phyloP scores from a whole-genome alignment of 2,797 vertebrate genomes.

The Saxicola maurus region DNA sequence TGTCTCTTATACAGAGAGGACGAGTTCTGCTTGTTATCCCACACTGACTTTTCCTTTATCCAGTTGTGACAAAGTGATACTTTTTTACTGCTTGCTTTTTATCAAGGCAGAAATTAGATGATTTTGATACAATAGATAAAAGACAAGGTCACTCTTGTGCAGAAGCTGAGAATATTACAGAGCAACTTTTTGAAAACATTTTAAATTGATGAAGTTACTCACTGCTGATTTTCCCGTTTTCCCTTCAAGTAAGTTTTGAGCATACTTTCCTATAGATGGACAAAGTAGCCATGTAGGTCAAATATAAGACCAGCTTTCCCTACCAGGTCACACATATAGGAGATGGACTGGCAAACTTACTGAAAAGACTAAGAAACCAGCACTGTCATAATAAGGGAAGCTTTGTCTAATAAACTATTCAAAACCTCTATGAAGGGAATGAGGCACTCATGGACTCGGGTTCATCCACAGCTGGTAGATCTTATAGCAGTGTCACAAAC shows the following conservation, averaged over 20 bases:
- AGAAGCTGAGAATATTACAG: neutral
- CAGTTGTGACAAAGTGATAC: neutral
- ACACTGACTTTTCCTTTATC: neutral
- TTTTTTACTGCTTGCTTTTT: neutral
- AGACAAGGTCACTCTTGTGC: neutral
- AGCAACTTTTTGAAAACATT: neutral
- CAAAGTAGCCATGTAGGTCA: neutral
- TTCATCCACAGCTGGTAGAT: neutral
- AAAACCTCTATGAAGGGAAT: neutral
- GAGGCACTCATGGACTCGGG: neutral
- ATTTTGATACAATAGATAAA: neutral
- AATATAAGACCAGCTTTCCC: neutral
- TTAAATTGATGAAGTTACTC: neutral
- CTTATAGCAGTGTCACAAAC: neutral
- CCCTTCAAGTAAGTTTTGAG: neutral
- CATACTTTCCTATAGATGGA: neutral
- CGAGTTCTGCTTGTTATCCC: neutral
- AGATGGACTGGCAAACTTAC: neutral
- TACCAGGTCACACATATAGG: neutral
- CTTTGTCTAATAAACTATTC: neutral
- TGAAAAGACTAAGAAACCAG: neutral
- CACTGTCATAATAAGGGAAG: neutral
- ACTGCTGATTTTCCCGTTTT: neutral
- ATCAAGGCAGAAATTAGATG: neutral
- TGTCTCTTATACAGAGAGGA: neutral